These are phyloP conservation scores for Dermatemys mawii DNA, from an alignment of 2,113 vertebrate species.

Conservation along the genomic window DNA sequence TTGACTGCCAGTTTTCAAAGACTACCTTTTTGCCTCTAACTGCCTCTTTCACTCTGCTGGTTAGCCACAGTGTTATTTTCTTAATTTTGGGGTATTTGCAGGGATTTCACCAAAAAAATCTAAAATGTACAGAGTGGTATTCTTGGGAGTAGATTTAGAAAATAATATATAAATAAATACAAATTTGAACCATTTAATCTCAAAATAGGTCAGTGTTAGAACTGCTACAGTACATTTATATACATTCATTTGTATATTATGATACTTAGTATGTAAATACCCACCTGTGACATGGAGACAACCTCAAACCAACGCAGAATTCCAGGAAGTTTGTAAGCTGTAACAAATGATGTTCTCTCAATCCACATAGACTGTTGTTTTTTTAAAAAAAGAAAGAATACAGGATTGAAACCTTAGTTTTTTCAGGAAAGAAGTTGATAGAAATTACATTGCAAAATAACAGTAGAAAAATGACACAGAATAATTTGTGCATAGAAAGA, in stretches of 20 bases:
- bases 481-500: background rate
- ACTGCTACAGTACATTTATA: background rate
- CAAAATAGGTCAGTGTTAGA: background rate
- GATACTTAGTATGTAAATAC: constrained; percentile 14
- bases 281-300: constrained; percentile 84
- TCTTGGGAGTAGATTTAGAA: background rate
- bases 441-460: background rate
- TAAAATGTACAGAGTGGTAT: background rate
- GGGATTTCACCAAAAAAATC: background rate
- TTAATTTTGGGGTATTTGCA: background rate
- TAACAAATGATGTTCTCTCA: constrained; percentile 94
- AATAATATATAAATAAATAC: background rate
- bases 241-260: fast-evolving
- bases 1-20: background rate
- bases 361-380: constrained; percentile 95
- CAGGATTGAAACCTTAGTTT: background rate
- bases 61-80: background rate
- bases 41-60: background rate
- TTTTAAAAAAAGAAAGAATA: constrained; percentile 6
- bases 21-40: background rate
- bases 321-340: constrained; percentile 94
- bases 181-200: background rate
- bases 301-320: constrained; percentile 99
- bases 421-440: background rate
- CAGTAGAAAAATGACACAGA: background rate